Percentiles rank a stretch among this genome's conserved stretches.
These are phyloP conservation scores for Pseudolaguvia tuberculata DNA, from an alignment of 2,113 vertebrate species.

Conservation along the genomic window DNA sequence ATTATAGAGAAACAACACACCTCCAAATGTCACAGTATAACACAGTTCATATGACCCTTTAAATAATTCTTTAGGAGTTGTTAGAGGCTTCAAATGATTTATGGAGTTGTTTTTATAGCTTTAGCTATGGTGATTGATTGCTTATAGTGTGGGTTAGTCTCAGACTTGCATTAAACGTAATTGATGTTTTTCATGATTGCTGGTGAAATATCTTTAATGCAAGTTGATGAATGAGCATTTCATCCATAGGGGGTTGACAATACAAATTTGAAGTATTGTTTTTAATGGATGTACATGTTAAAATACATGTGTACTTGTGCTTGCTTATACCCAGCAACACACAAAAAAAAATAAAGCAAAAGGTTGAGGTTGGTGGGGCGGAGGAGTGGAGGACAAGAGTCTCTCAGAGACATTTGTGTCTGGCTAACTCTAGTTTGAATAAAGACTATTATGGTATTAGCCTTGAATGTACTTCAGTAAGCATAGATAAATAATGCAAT, in stretches of 20 bases:
- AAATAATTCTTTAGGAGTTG: conserved; percentile 12
- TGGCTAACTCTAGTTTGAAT: not conserved
- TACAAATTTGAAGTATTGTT: conserved; percentile 10
- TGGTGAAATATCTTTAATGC: conserved; percentile 14
- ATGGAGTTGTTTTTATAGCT: conserved; percentile 8
- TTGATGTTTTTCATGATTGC: conserved; percentile 30
- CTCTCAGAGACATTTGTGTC: not conserved
- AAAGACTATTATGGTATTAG: not conserved
- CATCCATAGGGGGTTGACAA: conserved; percentile 5
- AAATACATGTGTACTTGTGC: not conserved
- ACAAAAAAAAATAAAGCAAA: not conserved
- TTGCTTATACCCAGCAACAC: not conserved
- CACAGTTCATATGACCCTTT: not conserved
- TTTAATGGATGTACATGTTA: conserved; percentile 12
- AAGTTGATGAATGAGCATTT: conserved; percentile 16
- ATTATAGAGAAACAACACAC: not conserved
- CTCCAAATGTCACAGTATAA: not conserved
- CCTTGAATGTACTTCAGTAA: not conserved
- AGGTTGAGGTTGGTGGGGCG: not conserved
- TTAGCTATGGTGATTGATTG: conserved; percentile 32
- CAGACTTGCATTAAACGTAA: conserved; percentile 24
- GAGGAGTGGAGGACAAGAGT: not conserved
- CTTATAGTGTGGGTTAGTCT: conserved; percentile 16
- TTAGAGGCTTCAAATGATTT: conserved; percentile 17
- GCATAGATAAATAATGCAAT: not conserved